Percentiles rank a stretch among this genome's conserved stretches.
Conservation (phyloP, 2,797 vertebrate species). For the Gallinago stenura region DNA sequence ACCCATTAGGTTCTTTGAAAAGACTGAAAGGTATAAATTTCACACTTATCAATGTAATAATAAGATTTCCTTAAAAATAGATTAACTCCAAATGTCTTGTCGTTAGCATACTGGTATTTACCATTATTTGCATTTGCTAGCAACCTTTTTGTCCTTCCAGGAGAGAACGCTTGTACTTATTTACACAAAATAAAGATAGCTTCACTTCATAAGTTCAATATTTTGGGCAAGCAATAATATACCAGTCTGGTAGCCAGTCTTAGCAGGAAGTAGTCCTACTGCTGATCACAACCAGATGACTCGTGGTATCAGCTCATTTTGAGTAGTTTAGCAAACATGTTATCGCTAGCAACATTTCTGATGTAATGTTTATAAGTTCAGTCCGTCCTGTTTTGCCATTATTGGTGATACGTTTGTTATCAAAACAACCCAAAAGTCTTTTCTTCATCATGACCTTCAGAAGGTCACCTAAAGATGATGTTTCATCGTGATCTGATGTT, state of each 20-base stretch:
- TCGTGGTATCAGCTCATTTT: constrained; percentile 50
- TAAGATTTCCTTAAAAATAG: background rate
- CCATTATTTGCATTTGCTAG: constrained; percentile 32
- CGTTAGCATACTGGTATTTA: constrained; percentile 18
- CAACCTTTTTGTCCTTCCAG: constrained; percentile 75
- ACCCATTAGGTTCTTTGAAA: background rate
- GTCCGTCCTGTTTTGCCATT: constrained; percentile 35
- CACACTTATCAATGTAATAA: background rate
- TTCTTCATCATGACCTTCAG: constrained; percentile 8
- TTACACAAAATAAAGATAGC: constrained; percentile 82
- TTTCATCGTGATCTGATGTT: background rate
- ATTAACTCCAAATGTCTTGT: background rate
- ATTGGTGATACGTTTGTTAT: constrained; percentile 37
- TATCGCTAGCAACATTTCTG: constrained; percentile 70
- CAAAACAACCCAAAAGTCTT: constrained; percentile 50
- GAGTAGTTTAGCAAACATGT: constrained; percentile 81
- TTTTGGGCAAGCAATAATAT: constrained; percentile 71
- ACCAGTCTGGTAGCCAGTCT: constrained; percentile 68
- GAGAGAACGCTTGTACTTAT: constrained; percentile 61
- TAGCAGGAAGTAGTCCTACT: constrained; percentile 69
- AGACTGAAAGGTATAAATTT: background rate
- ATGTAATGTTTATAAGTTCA: constrained; percentile 78
- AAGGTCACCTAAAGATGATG: constrained; percentile 13
- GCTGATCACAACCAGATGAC: constrained; percentile 61
- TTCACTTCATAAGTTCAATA: constrained; percentile 58